phyloP scores from a whole-genome alignment of 2,797 vertebrate genomes.

The Karalla daura region DNA sequence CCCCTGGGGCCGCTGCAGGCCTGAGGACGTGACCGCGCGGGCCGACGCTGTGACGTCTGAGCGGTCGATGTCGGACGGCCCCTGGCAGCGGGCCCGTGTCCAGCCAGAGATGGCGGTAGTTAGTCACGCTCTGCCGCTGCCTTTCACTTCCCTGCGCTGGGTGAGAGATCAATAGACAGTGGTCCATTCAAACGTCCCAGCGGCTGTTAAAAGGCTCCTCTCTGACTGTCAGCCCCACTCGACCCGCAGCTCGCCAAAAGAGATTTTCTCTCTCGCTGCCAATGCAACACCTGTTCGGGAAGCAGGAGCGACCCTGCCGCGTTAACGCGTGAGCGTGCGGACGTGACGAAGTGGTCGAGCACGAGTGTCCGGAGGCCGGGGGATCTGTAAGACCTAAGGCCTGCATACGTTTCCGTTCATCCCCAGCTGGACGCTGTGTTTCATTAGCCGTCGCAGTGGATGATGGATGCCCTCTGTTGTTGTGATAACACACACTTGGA shows the following conservation, averaged over 20 bases:
- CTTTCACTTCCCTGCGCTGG: slow-evolving; percentile 29
- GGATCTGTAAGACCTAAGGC: not conserved
- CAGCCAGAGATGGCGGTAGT: slow-evolving; percentile 29
- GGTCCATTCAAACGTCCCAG: slow-evolving; percentile 24
- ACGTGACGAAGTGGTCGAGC: no score
- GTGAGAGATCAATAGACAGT: slow-evolving; percentile 41
- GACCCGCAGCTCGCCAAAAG: not conserved
- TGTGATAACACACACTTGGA: slow-evolving; percentile 26
- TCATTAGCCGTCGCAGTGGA: slow-evolving; percentile 11
- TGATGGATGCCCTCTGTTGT: slow-evolving; percentile 43
- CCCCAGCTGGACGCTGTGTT: slow-evolving; percentile 10
- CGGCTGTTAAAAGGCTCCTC: slow-evolving; percentile 7
- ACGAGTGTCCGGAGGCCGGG: no score
- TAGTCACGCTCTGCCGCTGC: slow-evolving; percentile 38
- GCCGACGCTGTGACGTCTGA: slow-evolving; percentile 42
- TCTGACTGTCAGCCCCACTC: slow-evolving; percentile 17
- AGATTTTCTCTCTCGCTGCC: not conserved
- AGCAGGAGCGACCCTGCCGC: no score
- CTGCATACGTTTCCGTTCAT: not conserved
- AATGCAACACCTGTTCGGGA: not conserved
- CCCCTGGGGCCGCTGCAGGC: slow-evolving; percentile 4
- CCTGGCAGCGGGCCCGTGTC: slow-evolving; percentile 30
- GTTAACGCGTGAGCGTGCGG: no score
- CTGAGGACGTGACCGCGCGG: slow-evolving; percentile 51
- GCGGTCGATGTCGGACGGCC: slow-evolving; percentile 44